Evolutionary conservation across 2,888 invertebrate species (phyloP).

Genomic region (Ormia ochracea): DNA sequence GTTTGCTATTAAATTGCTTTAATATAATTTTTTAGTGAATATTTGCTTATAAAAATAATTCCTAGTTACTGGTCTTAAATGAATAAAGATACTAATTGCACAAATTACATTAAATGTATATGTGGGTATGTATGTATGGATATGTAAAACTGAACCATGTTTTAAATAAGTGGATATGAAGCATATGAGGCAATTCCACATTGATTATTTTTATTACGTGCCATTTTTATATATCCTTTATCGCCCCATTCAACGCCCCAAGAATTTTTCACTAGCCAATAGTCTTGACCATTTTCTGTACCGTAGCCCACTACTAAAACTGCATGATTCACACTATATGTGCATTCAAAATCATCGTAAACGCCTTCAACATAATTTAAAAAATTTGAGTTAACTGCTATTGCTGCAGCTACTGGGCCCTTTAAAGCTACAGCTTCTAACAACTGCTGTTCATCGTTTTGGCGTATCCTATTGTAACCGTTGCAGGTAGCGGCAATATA

Average conservation of each 20-base stretch:
- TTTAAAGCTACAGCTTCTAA: slow-evolving; percentile 87
- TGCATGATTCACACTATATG: slow-evolving; percentile 87
- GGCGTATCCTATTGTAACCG: slow-evolving; percentile 87
- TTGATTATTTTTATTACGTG: slow-evolving; percentile 88
- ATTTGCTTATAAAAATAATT: too few species aligned
- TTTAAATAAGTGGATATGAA: slow-evolving; percentile 25
- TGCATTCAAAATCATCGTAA: slow-evolving; percentile 88
- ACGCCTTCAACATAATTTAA: slow-evolving; percentile 89
- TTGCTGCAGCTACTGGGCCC: slow-evolving; percentile 91
- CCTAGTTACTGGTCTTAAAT: too few species aligned
- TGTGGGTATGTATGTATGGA: too few species aligned
- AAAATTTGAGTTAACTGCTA: slow-evolving; percentile 91
- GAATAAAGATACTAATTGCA: too few species aligned
- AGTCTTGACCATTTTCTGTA: slow-evolving; percentile 78
- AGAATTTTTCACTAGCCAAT: slow-evolving; percentile 86
- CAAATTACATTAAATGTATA: too few species aligned
- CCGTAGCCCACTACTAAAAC: slow-evolving; percentile 76
- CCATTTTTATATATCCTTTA: slow-evolving; percentile 91
- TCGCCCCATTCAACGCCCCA: slow-evolving; percentile 88
- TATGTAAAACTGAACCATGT: background rate
- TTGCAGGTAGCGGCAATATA: slow-evolving; percentile 87
- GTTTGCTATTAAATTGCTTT: too few species aligned
- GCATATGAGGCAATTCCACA: slow-evolving; percentile 86
- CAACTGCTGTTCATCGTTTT: slow-evolving; percentile 84
- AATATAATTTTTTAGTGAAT: too few species aligned